Evolutionary conservation across 2,797 vertebrate species (phyloP), one percentile per base, ranked within the genome.

Genomic region (Acrocephalus scirpaceus): DNA sequence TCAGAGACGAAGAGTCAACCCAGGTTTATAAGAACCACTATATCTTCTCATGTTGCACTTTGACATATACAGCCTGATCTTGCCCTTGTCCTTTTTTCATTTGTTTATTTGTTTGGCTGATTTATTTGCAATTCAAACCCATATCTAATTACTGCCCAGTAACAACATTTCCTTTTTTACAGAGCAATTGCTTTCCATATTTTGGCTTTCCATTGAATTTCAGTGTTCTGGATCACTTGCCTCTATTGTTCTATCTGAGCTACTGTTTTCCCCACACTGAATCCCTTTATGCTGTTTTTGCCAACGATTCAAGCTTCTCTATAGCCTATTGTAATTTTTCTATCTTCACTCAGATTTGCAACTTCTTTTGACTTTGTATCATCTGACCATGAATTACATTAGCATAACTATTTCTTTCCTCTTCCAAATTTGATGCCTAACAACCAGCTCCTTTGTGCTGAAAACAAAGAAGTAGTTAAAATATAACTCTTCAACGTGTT

Each of bases 201-300:
- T 95, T 95, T 96, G 91, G 86, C 86, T 97, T 95, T 92, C 93
- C 90, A 94, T 82, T 95, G 94, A 94, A 96, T 96, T 95, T 96
- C 94, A 96, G 51, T 93, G 94, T 96, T 96, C 95, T 96, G 95
- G 95, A 97, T 95, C 94, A 89, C 88, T 96, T 95, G 90, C 60
- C 93, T 88, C 93, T 89, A 94, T 97, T 97, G 96, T 97, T 97
- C 88, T 86, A 66, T 73, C 64, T 64, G 70, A 95, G 95, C 93
- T 86, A 90, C 86, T 92, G 47, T 79, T 94, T 82, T 71, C 80
- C 84, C 80, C 57, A 90, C 91, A 93, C 86, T 90, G 94, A 94
- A 94, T 95, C 92, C 50, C 86, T 94, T 96, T 77, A 76, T 96
- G 94, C 53, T 82, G 69, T 85, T 92, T 92, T 90, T 87, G 88